A percentile compares a stretch with the other conserved stretches of the same genome.
Evolutionary conservation across 2,888 invertebrate species (phyloP).

Genomic region (Calliscelio sp.): DNA sequence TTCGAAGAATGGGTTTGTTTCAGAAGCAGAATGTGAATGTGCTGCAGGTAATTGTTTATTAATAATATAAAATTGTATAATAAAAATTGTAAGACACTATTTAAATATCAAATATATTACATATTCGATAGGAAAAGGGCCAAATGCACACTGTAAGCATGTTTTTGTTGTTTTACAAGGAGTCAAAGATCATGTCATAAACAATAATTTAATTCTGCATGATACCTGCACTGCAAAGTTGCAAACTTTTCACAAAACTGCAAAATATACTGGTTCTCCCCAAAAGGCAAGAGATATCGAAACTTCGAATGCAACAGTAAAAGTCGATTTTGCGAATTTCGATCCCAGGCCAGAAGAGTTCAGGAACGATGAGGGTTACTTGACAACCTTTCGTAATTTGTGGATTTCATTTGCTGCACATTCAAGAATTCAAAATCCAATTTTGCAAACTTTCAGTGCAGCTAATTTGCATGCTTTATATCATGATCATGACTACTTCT

Average conservation of each 20-base stretch:
- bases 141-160: slow-evolving; percentile 66
- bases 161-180: slow-evolving; percentile 53
- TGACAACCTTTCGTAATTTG: slow-evolving; percentile 11
- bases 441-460: slow-evolving; percentile 7
- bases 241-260: slow-evolving; percentile 63
- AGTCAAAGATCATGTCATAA: slow-evolving; percentile 50
- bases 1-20: slow-evolving; percentile 19
- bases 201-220: slow-evolving; percentile 39
- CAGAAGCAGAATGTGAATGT: slow-evolving; percentile 56
- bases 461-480: slow-evolving; percentile 27
- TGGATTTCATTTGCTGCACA: slow-evolving; percentile 31
- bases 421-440: slow-evolving; percentile 16
- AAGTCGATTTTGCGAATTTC: slow-evolving; percentile 6
- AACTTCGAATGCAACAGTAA: neutral
- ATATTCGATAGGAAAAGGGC: slow-evolving; percentile 34
- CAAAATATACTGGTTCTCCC: slow-evolving; percentile 54
- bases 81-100: neutral
- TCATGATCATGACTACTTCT: slow-evolving; percentile 43
- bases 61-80: neutral
- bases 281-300: slow-evolving; percentile 40
- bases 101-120: neutral
- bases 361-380: slow-evolving; percentile 7
- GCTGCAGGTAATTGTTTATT: slow-evolving; percentile 43
- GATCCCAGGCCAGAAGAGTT: slow-evolving; percentile 21
- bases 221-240: slow-evolving; percentile 37